Percentiles rank a stretch among this genome's conserved stretches.
phyloP scores from a whole-genome alignment of 1,140 invertebrate species.

The Microplitis demolitor region DNA sequence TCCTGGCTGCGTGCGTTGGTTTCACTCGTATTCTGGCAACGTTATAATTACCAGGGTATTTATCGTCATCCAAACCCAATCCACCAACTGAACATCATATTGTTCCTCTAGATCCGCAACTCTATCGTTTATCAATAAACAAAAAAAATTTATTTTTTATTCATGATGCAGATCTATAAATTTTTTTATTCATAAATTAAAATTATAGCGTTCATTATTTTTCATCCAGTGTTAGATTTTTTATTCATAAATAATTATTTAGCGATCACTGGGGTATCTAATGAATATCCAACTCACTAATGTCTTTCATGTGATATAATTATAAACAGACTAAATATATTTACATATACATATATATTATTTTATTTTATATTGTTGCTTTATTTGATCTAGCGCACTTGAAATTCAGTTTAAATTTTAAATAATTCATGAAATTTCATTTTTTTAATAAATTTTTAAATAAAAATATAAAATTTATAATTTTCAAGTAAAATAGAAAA shows the following conservation, averaged over 20 bases:
- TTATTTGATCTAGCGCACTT: not conserved
- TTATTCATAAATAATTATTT: not conserved
- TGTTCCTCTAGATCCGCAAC: too few relatives aligned
- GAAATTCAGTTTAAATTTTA: not conserved
- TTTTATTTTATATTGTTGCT: not conserved
- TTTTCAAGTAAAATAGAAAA: too few relatives aligned
- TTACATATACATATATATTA: not conserved
- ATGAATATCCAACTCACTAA: not conserved
- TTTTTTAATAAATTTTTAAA: not conserved
- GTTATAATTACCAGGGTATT: conserved; percentile 65
- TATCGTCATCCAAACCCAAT: not conserved
- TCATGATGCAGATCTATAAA: too few relatives aligned
- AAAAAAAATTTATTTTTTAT: too few relatives aligned
- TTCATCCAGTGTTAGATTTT: not conserved
- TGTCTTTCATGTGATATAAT: conserved; percentile 10
- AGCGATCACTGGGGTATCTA: not conserved
- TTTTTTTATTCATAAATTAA: too few relatives aligned
- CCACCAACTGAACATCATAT: not conserved
- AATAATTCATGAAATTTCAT: not conserved
- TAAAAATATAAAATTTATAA: too few relatives aligned
- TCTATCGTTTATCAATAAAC: too few relatives aligned
- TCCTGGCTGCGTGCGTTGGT: conserved; percentile 83
- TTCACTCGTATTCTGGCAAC: conserved; percentile 93
- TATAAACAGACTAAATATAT: not conserved
- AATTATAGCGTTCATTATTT: too few relatives aligned